Conservation (phyloP, 2,113 vertebrate species). For the Gasterosteus nipponicus region DNA sequence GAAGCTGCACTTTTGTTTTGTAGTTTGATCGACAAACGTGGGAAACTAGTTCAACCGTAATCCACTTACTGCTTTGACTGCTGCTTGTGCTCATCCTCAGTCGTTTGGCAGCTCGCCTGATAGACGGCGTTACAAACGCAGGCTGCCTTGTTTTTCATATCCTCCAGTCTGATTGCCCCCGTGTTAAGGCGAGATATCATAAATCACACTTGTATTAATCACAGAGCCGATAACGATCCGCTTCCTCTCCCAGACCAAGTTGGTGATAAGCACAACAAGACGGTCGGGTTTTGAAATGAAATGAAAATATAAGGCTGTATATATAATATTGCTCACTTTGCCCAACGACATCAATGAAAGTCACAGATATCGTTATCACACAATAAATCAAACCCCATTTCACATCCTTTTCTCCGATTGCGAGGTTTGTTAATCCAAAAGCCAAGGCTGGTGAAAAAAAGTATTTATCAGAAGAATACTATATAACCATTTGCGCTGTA, state of each 20-base stretch:
- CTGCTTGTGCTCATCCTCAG: slow-evolving; percentile 27
- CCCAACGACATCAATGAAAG: background rate
- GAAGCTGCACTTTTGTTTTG: slow-evolving; percentile 33
- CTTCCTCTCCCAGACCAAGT: slow-evolving; percentile 24
- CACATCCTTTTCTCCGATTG: background rate
- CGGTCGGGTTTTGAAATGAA: background rate
- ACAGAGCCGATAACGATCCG: slow-evolving; percentile 28
- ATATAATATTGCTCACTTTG: slow-evolving; percentile 6
- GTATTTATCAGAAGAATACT: background rate
- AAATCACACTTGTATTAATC: slow-evolving; percentile 50
- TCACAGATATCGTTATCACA: background rate
- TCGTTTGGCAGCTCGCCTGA: slow-evolving; percentile 11
- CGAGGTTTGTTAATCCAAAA: background rate
- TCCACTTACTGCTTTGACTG: slow-evolving; percentile 26
- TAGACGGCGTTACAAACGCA: slow-evolving; percentile 2
- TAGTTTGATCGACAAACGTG: slow-evolving; percentile 20
- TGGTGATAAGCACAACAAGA: slow-evolving; percentile 16
- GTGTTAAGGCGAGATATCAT: slow-evolving; percentile 28
- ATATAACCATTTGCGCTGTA: background rate
- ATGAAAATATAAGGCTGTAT: slow-evolving; percentile 21
- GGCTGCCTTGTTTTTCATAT: slow-evolving; percentile 28
- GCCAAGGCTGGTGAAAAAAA: background rate
- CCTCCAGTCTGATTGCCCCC: slow-evolving; percentile 27
- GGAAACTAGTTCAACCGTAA: slow-evolving; percentile 27
- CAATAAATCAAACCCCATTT: background rate